Conservation (phyloP, 2,797 vertebrate genomes). For the Eidolon dupreanum region DNA sequence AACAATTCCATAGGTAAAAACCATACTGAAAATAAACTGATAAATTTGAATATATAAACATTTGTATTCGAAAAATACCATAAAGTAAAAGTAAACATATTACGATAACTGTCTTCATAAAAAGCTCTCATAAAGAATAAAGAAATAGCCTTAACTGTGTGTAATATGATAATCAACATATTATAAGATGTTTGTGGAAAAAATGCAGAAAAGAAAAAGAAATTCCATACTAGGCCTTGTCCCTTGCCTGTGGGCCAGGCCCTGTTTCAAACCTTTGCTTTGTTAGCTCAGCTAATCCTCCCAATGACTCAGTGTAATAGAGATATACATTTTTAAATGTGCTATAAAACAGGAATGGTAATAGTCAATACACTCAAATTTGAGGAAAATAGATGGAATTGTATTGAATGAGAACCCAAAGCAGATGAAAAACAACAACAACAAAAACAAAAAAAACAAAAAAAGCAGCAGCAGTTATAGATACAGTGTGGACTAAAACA, state of each 20-base stretch:
- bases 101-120: background rate
- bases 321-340: background rate
- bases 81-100: background rate
- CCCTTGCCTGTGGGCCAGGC: accelerated
- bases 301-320: background rate
- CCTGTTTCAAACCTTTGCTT: background rate
- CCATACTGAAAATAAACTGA: background rate
- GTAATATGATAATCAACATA: background rate
- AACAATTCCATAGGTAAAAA: background rate
- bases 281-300: background rate
- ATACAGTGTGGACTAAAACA: background rate
- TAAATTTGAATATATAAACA: background rate
- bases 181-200: background rate
- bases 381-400: background rate
- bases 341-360: background rate
- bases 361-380: background rate
- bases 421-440: background rate
- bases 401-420: background rate
- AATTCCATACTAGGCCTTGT: background rate
- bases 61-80: background rate
- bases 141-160: background rate
- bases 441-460: background rate
- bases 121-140: background rate
- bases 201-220: background rate
- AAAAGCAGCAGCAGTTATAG: background rate